Conservation (phyloP, 2,797 vertebrate genomes). For the Loris lydekkerianus region DNA sequence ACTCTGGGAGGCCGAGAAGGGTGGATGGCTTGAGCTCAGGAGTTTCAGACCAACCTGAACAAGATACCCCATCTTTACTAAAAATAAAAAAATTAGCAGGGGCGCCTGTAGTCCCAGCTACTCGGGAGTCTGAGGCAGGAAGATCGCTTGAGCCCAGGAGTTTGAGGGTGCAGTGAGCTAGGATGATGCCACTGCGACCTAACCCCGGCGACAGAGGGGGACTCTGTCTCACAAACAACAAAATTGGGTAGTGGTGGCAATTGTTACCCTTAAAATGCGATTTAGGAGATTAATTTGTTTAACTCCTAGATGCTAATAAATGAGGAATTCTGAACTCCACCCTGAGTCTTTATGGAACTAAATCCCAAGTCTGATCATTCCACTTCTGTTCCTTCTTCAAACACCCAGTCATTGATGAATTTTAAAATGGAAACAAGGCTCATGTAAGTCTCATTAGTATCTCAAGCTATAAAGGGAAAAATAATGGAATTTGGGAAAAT, state of each 20-base stretch:
- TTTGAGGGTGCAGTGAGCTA: no score
- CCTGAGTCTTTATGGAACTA: neutral
- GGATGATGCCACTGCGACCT: no score
- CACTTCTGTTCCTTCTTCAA: neutral
- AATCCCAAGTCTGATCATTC: neutral
- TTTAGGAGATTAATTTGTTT: neutral
- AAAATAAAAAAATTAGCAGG: no score
- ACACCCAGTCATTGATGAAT: neutral
- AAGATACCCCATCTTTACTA: no score
- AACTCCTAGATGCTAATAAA: neutral
- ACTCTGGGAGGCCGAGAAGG: no score
- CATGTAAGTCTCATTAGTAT: neutral
- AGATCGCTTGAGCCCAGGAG: no score
- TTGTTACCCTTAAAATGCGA: neutral
- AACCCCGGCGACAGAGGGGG: no score
- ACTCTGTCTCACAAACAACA: no score
- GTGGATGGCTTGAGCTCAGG: no score
- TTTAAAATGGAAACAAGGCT: slow-evolving; percentile 46
- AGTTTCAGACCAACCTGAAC: no score
- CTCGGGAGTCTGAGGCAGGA: no score
- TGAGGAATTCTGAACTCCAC: neutral
- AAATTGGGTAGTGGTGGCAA: neutral
- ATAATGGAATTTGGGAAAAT: neutral
- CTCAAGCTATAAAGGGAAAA: neutral
- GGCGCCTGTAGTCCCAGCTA: no score